Conservation (phyloP, 1,140 invertebrate genomes). For the Gonatopus flavifemur region DNA sequence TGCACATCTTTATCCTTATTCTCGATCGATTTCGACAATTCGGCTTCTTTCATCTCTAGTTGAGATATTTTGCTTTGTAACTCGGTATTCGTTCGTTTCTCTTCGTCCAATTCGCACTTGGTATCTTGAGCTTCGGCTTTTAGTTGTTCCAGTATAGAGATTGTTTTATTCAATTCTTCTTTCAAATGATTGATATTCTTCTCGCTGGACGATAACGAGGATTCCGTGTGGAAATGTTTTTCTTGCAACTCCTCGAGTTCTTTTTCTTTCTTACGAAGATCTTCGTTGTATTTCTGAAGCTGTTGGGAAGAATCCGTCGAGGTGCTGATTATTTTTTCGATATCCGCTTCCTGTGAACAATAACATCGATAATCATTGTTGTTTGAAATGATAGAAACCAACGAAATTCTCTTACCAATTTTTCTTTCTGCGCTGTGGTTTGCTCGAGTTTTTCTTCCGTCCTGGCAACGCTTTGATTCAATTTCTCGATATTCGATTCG, state of each 20-base stretch:
- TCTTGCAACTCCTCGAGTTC: slow-evolving; percentile 57
- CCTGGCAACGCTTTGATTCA: slow-evolving; percentile 45
- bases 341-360: slow-evolving; percentile 49
- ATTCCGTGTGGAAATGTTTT: slow-evolving; percentile 56
- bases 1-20: slow-evolving; percentile 32
- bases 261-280: slow-evolving; percentile 55
- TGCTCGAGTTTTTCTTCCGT: slow-evolving; percentile 49
- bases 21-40: slow-evolving; percentile 20
- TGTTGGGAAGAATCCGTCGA: slow-evolving; percentile 55
- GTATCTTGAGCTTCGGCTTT: slow-evolving; percentile 25
- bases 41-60: slow-evolving; percentile 27
- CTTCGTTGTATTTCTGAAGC: slow-evolving; percentile 57
- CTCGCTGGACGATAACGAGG: slow-evolving; percentile 43
- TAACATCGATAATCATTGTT: not conserved
- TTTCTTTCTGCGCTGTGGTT: slow-evolving; percentile 50
- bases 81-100: slow-evolving; percentile 30
- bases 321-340: slow-evolving; percentile 46
- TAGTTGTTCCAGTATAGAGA: slow-evolving; percentile 23
- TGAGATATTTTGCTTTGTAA: slow-evolving; percentile 23
- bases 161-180: slow-evolving; percentile 25
- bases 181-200: slow-evolving; percentile 30
- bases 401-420: slow-evolving; percentile 54
- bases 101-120: slow-evolving; percentile 26
- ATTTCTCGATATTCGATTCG: slow-evolving; percentile 42
- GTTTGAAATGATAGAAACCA: slow-evolving; percentile 8